These are phyloP conservation scores for Zonitis immaculata DNA, from an alignment of 2,888 invertebrate genomes.

Conservation along the genomic window DNA sequence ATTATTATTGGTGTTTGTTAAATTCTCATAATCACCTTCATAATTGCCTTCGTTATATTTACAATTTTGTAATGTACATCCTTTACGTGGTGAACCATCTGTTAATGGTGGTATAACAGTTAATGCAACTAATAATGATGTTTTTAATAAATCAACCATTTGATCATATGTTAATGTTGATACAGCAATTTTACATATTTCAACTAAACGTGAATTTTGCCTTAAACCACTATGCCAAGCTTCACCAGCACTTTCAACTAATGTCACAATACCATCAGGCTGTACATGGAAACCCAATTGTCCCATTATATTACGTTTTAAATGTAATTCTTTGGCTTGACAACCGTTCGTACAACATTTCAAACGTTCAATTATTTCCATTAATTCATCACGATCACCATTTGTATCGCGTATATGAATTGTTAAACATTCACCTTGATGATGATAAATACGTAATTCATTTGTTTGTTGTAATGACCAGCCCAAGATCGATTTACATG, in stretches of 20 bases:
- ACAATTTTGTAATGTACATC: slow-evolving; percentile 61
- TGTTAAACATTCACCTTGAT: slow-evolving; percentile 89
- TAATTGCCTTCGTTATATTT: slow-evolving; percentile 58
- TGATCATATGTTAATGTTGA: slow-evolving; percentile 86
- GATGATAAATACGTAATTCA: slow-evolving; percentile 80
- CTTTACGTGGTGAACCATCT: slow-evolving; percentile 65
- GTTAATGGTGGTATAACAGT: slow-evolving; percentile 71
- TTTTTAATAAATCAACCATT: slow-evolving; percentile 88
- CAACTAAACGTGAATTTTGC: slow-evolving; percentile 85
- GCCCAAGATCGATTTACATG: slow-evolving; percentile 74
- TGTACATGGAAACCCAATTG: slow-evolving; percentile 90
- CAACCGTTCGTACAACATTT: slow-evolving; percentile 74
- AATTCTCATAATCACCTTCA: slow-evolving; percentile 67
- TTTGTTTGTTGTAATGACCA: slow-evolving; percentile 52
- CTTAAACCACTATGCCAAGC: slow-evolving; percentile 81
- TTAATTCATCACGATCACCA: slow-evolving; percentile 63
- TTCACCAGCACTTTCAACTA: slow-evolving; percentile 72
- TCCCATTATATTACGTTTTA: slow-evolving; percentile 74
- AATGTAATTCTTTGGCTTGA: slow-evolving; percentile 71
- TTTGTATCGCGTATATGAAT: slow-evolving; percentile 68
- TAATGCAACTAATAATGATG: slow-evolving; percentile 81
- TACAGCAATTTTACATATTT: slow-evolving; percentile 68
- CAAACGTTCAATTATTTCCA: slow-evolving; percentile 76
- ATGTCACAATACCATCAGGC: slow-evolving; percentile 89
- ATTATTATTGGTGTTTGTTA: slow-evolving; percentile 35